phyloP scores from a whole-genome alignment of 2,888 invertebrate genomes.

The Eulithis testata region DNA sequence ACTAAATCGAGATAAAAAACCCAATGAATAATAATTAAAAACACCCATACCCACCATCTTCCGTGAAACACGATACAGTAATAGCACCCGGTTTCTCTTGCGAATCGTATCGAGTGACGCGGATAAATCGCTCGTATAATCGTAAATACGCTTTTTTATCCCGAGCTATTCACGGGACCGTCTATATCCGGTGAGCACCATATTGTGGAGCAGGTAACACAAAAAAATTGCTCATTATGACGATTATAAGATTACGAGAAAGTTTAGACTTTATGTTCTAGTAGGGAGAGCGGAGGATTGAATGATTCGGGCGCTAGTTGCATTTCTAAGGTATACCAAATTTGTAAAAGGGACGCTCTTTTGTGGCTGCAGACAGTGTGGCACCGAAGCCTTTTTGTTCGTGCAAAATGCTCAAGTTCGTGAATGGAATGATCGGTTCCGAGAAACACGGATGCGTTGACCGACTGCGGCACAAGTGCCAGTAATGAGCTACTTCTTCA shows the following conservation, averaged over 20 bases:
- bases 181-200: conserved; percentile 78
- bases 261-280: conserved; percentile 51
- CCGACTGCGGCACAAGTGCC: conserved; percentile 37
- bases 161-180: conserved; percentile 63
- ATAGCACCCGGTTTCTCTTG: conserved; percentile 66
- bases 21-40: not conserved
- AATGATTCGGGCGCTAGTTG: conserved; percentile 52
- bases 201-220: conserved; percentile 71
- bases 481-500: conserved; percentile 41
- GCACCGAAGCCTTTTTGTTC: conserved; percentile 77
- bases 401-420: conserved; percentile 64
- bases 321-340: conserved; percentile 74
- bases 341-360: conserved; percentile 71
- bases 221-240: conserved; percentile 69
- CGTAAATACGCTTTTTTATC: conserved; percentile 77
- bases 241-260: conserved; percentile 46
- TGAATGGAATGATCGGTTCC: conserved; percentile 65
- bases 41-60: conserved; percentile 47
- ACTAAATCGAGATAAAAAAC: too few relatives aligned
- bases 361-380: conserved; percentile 81
- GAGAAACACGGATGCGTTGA: conserved; percentile 61
- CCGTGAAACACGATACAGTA: conserved; percentile 75
- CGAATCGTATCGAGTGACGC: conserved; percentile 74
- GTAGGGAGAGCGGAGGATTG: conserved; percentile 56
- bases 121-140: conserved; percentile 81